Evolutionary conservation across 2,888 invertebrate genomes (phyloP).

Genomic region (Crematogaster levior): DNA sequence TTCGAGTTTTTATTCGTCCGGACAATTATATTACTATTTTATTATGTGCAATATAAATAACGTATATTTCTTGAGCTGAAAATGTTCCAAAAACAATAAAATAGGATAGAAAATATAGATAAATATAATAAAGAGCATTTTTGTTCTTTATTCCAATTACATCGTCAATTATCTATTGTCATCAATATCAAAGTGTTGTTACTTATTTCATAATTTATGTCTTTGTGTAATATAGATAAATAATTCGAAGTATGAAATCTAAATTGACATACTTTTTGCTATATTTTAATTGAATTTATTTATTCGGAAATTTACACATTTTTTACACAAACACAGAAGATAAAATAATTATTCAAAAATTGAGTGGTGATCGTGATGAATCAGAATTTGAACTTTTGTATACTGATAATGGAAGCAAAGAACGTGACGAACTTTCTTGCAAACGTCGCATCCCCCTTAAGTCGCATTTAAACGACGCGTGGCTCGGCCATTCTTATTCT

Average conservation of each 20-base stretch:
- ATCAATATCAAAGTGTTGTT: background rate
- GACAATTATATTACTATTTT: background rate
- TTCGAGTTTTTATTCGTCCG: background rate
- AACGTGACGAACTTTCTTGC: constrained; percentile 66
- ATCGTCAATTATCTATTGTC: background rate
- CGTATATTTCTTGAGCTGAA: background rate
- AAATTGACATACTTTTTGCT: constrained; percentile 52
- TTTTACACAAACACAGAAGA: too few relatives aligned
- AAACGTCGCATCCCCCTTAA: constrained; percentile 52
- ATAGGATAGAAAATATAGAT: background rate
- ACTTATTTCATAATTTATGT: background rate
- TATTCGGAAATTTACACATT: constrained; percentile 63
- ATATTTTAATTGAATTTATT: constrained; percentile 64
- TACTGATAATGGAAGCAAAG: constrained; percentile 72
- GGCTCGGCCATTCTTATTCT: too few relatives aligned
- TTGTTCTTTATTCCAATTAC: background rate
- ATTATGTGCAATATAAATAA: background rate
- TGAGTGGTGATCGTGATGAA: constrained; percentile 54
- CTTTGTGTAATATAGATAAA: background rate
- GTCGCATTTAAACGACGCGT: too few relatives aligned
- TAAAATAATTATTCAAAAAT: constrained; percentile 61
- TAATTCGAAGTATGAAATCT: background rate
- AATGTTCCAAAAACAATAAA: background rate
- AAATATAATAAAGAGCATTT: too few relatives aligned
- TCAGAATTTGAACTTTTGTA: constrained; percentile 69